Evolutionary conservation across 2,888 invertebrate species (phyloP).

Genomic region (Ametastegia equiseti): DNA sequence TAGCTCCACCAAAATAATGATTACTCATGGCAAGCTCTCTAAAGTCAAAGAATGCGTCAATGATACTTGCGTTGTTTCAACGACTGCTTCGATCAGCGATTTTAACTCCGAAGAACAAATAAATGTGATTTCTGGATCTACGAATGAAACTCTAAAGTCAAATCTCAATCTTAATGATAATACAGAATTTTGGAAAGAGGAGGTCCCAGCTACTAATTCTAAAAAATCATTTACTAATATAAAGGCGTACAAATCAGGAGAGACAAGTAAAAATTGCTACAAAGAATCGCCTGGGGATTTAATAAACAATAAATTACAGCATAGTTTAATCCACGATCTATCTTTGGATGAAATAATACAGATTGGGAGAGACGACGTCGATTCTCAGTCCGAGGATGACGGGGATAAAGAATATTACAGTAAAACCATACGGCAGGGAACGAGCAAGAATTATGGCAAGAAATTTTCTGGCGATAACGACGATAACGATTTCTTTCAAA

Average conservation of each 20-base stretch:
- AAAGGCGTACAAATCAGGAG: neutral
- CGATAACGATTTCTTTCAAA: conserved; percentile 24
- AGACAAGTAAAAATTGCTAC: neutral
- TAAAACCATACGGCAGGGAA: neutral
- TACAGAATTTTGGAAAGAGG: neutral
- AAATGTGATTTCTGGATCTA: conserved; percentile 30
- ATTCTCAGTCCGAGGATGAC: conserved; percentile 35
- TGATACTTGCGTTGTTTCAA: conserved; percentile 31
- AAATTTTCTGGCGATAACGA: neutral
- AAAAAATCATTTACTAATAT: neutral
- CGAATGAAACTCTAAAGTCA: neutral
- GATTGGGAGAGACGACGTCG: conserved; percentile 22
- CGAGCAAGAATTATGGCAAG: neutral
- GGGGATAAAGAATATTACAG: neutral
- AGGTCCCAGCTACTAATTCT: neutral
- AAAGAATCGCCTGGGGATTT: neutral
- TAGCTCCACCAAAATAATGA: neutral
- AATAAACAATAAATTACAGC: conserved; percentile 21
- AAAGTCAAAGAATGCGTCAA: neutral
- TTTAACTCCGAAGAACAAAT: conserved; percentile 10
- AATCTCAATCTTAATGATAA: neutral
- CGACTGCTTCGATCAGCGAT: conserved; percentile 16
- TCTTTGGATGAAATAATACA: conserved; percentile 39
- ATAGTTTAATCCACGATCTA: conserved; percentile 34
- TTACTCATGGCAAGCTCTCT: neutral